Evolutionary conservation across 2,888 invertebrate genomes (phyloP).

Genomic region (Choristoneura rosaceana): DNA sequence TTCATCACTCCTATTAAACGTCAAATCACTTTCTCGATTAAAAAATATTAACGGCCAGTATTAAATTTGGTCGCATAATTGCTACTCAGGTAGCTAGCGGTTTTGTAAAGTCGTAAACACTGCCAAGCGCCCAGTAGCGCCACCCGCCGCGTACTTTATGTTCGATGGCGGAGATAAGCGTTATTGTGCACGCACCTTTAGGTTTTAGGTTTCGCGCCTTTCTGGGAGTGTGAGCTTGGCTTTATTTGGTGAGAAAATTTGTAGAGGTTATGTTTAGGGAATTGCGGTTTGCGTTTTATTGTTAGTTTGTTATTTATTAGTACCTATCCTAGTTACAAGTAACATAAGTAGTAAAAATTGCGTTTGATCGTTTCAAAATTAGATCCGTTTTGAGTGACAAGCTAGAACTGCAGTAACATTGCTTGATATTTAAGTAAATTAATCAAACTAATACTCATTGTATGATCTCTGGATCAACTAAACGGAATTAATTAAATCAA

Average conservation of each 20-base stretch:
- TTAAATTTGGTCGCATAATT: constrained; percentile 38
- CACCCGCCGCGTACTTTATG: constrained; percentile 80
- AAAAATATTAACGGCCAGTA: constrained; percentile 27
- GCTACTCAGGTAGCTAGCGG: constrained; percentile 39
- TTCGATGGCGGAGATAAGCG: constrained; percentile 62
- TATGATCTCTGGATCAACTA: no score
- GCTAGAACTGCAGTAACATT: no score
- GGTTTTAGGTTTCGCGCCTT: constrained; percentile 63
- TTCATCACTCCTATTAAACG: constrained; percentile 34
- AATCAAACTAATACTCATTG: no score
- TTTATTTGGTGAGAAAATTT: constrained; percentile 49
- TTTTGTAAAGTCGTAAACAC: constrained; percentile 70
- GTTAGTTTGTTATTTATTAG: no score
- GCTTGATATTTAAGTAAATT: no score
- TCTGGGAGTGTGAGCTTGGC: constrained; percentile 50
- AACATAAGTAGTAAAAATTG: no score
- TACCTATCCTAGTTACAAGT: no score
- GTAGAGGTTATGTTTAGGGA: constrained; percentile 25
- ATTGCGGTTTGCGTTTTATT: constrained; percentile 31
- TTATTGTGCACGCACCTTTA: constrained; percentile 69
- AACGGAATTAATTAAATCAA: no score
- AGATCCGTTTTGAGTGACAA: no score
- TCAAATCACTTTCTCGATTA: constrained; percentile 40
- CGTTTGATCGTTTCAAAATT: no score
- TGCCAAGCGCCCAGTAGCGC: constrained; percentile 67